Evolutionary conservation across 2,888 invertebrate species (phyloP).

Genomic region (Rugalucina vietnamica): DNA sequence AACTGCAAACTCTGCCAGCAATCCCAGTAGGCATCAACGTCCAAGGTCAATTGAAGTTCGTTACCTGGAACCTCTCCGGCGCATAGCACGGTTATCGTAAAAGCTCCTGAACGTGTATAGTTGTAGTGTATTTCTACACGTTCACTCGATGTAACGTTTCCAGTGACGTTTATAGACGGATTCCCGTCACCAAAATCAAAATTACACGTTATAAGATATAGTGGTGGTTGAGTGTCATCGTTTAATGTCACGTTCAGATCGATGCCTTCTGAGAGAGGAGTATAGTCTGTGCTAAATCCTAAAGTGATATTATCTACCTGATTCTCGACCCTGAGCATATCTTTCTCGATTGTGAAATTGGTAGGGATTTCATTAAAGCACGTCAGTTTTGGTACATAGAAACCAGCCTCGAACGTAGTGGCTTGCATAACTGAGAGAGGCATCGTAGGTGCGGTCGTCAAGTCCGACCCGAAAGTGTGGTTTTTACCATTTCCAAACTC

Average conservation of each 20-base stretch:
- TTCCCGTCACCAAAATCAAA: conserved; percentile 8
- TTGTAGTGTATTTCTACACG: neutral
- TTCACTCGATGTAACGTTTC: neutral
- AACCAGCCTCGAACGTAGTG: neutral
- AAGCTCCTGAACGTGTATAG: neutral
- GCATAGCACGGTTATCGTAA: neutral
- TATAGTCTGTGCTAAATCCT: neutral
- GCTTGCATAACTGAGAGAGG: neutral
- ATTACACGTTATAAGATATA: conserved; percentile 15
- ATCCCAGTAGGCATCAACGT: conserved; percentile 14
- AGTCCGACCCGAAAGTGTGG: neutral
- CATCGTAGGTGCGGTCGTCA: neutral
- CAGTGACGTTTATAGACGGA: neutral
- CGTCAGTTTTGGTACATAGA: neutral
- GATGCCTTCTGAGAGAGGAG: neutral
- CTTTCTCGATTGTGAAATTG: neutral
- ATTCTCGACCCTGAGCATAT: conserved; percentile 14
- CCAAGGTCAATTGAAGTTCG: neutral
- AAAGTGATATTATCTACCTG: conserved; percentile 8
- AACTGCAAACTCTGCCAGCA: conserved; percentile 12
- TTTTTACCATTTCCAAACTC: neutral
- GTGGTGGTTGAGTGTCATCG: neutral
- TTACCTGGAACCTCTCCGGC: too few relatives aligned
- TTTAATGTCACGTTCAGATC: neutral
- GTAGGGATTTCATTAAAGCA: conserved; percentile 31